Percentiles rank a stretch among this genome's conserved stretches.
Evolutionary conservation across 37 sponge, comb jelly and placozoan genomes (phyloP).

Genomic region (Chondrilla cf. caribensis): DNA sequence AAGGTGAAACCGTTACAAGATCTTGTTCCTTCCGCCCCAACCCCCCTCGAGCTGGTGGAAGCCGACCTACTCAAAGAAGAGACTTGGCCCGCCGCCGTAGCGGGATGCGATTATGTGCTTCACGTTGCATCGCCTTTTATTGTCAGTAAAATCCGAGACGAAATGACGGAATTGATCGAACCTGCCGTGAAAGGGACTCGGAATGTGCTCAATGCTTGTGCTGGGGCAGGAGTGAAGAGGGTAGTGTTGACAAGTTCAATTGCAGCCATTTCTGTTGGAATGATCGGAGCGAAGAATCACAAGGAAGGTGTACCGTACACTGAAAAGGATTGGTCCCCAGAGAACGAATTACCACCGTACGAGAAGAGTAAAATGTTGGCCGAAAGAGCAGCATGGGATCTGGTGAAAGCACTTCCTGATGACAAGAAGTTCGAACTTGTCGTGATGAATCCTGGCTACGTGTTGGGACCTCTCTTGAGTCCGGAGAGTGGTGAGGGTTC

Average conservation of each 20-base stretch:
- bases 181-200: slow-evolving; percentile 81
- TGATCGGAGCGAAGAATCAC: slow-evolving; percentile 35
- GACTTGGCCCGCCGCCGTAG: slow-evolving; percentile 78
- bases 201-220: slow-evolving; percentile 84
- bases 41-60: slow-evolving; percentile 73
- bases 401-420: slow-evolving; percentile 44
- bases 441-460: slow-evolving; percentile 64
- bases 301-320: slow-evolving; percentile 50
- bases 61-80: slow-evolving; percentile 72
- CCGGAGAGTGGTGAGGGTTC: slow-evolving; percentile 30
- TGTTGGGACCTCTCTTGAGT: slow-evolving; percentile 78
- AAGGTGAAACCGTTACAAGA: slow-evolving; percentile 64
- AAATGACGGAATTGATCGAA: slow-evolving; percentile 36
- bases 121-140: slow-evolving; percentile 92
- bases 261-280: slow-evolving; percentile 68
- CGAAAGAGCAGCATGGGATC: slow-evolving; percentile 86
- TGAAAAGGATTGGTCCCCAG: slow-evolving; percentile 79
- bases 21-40: slow-evolving; percentile 57
- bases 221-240: slow-evolving; percentile 71
- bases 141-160: not conserved
- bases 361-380: slow-evolving; percentile 81
- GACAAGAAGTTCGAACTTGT: slow-evolving; percentile 80
- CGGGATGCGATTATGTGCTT: slow-evolving; percentile 76
- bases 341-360: slow-evolving; percentile 41
- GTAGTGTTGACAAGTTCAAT: slow-evolving; percentile 89